Percentiles rank a stretch among this genome's conserved stretches.
Evolutionary conservation across 2,888 invertebrate genomes (phyloP).

Genomic region (Caenorhabditis imperialis): DNA sequence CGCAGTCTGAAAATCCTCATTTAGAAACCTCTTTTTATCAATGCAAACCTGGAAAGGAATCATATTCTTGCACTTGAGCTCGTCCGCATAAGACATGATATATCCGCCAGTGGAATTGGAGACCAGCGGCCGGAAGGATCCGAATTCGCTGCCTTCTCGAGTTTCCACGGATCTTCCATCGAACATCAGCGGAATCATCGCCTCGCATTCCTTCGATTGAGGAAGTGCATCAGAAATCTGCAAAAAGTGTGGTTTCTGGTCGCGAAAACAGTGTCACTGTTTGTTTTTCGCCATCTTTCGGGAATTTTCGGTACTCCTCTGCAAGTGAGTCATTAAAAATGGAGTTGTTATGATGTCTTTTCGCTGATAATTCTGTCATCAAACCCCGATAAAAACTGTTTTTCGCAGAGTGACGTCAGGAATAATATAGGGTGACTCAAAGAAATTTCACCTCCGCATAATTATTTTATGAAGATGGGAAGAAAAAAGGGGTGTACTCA

Average conservation of each 20-base stretch:
- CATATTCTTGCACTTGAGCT: conserved; percentile 65
- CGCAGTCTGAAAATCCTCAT: conserved; percentile 47
- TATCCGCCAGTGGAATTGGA: conserved; percentile 67
- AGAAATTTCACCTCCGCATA: conserved; percentile 1
- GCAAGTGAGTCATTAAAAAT: conserved; percentile 37
- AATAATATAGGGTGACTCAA: conserved; percentile 37
- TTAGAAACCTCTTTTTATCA: background rate
- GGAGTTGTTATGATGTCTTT: conserved; percentile 15
- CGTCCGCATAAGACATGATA: conserved; percentile 68
- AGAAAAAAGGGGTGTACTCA: conserved; percentile 29
- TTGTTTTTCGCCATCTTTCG: conserved; percentile 10
- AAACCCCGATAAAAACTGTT: conserved; percentile 30
- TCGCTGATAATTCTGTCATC: conserved; percentile 25
- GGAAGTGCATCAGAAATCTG: conserved; percentile 50
- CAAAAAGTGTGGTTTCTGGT: conserved; percentile 1
- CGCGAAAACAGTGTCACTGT: background rate
- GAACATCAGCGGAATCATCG: conserved; percentile 65
- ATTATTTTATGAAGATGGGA: conserved; percentile 6
- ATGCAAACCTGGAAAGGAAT: conserved; percentile 69
- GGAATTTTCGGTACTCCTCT: conserved; percentile 2
- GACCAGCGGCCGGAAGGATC: conserved; percentile 70
- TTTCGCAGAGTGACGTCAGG: conserved; percentile 37
- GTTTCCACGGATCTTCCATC: conserved; percentile 63
- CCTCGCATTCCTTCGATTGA: conserved; percentile 57
- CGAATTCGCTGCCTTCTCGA: conserved; percentile 60